phyloP scores from a whole-genome alignment of 2,113 vertebrate genomes.

The Emydocephalus ijimae region DNA sequence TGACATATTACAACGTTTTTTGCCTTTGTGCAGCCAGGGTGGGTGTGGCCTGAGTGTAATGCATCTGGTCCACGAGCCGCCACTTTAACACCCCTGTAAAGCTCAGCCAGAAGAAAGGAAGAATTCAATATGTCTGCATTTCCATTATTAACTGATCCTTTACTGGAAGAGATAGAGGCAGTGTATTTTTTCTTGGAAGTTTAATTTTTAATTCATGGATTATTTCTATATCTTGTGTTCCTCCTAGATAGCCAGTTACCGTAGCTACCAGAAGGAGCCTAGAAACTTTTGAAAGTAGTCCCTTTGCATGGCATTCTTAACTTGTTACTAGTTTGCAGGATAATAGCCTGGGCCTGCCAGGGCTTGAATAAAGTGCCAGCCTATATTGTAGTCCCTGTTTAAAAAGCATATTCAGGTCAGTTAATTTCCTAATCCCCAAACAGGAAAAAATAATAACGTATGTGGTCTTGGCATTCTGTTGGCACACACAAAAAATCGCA shows the following conservation, averaged over 20 bases:
- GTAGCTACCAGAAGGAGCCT: constrained; percentile 1
- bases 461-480: not conserved
- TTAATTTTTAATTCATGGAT: not conserved
- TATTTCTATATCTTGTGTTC: not conserved
- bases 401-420: not conserved
- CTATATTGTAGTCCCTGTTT: not conserved
- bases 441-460: not conserved
- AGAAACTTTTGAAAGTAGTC: constrained; percentile 7
- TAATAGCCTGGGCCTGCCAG: constrained; percentile 6
- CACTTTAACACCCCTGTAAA: not conserved
- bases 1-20: too few species aligned
- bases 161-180: not conserved
- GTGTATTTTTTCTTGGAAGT: not conserved
- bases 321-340: not conserved
- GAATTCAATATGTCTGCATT: not conserved
- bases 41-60: too few species aligned
- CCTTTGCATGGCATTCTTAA: constrained; percentile 5
- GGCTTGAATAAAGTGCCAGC: constrained; percentile 7
- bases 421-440: not conserved
- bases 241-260: not conserved
- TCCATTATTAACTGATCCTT: not conserved
- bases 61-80: too few species aligned
- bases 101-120: not conserved
- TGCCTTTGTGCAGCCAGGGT: too few species aligned
- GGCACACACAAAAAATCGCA: not conserved